Evolutionary conservation across 1,140 invertebrate genomes (phyloP).

Genomic region (Drosophila funebris): DNA sequence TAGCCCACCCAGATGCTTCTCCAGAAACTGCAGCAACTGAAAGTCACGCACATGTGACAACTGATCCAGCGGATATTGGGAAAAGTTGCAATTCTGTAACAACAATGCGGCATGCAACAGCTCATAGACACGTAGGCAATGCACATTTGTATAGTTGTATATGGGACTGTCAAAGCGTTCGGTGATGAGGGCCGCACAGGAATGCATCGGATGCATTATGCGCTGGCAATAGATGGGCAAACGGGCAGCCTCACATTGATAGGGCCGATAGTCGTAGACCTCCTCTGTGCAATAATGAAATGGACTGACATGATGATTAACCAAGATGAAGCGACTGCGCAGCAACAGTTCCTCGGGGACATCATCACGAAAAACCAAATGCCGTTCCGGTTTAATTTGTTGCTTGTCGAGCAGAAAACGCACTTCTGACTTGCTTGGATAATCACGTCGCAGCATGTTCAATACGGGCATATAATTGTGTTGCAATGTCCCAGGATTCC

Average conservation of each 20-base stretch:
- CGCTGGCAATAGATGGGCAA: constrained; percentile 76
- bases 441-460: constrained; percentile 87
- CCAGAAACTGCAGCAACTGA: constrained; percentile 30
- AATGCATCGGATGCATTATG: constrained; percentile 87
- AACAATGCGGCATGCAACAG: constrained; percentile 87
- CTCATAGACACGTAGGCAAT: constrained; percentile 59
- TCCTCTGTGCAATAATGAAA: constrained; percentile 84
- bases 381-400: constrained; percentile 82
- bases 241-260: constrained; percentile 84
- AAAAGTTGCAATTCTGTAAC: constrained; percentile 89
- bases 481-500: constrained; percentile 4
- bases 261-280: constrained; percentile 90
- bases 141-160: constrained; percentile 1
- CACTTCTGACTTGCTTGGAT: constrained; percentile 88
- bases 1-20: constrained; percentile 84
- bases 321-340: constrained; percentile 86
- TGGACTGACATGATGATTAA: constrained; percentile 89
- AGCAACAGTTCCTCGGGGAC: constrained; percentile 84
- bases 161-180: constrained; percentile 63
- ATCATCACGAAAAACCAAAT: constrained; percentile 85
- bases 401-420: constrained; percentile 85
- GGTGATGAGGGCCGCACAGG: constrained; percentile 87
- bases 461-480: constrained; percentile 85
- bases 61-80: constrained; percentile 84
- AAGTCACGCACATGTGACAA: constrained; percentile 82